phyloP scores from a whole-genome alignment of 2,797 vertebrate species.

The Phrynocephalus vlangalii region DNA sequence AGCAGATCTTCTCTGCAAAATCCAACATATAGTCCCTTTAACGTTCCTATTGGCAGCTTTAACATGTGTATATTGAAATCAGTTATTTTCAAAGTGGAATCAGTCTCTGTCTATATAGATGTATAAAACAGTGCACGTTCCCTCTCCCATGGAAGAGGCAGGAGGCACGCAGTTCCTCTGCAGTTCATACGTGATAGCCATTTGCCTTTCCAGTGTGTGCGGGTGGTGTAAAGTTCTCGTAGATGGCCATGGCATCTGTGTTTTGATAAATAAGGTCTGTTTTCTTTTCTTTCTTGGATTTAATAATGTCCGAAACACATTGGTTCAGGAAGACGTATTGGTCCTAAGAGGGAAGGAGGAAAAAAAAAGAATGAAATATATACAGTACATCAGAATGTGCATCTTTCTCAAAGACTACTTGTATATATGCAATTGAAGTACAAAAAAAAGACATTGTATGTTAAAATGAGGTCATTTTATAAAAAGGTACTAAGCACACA shows the following conservation, averaged over 20 bases:
- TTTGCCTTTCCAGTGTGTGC: conserved; percentile 75
- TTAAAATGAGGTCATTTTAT: not conserved
- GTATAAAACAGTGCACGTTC: conserved; percentile 34
- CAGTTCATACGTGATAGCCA: conserved; percentile 73
- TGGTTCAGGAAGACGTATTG: conserved; percentile 96
- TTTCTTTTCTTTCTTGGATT: conserved; percentile 88
- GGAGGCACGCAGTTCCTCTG: conserved; percentile 35
- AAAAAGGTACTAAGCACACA: not conserved
- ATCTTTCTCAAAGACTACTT: not conserved
- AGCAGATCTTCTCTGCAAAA: conserved; percentile 65
- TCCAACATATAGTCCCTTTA: conserved; percentile 31
- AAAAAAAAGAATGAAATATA: conserved; percentile 30
- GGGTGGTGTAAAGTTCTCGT: conserved; percentile 84
- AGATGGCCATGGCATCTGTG: conserved; percentile 86
- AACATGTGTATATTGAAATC: conserved; percentile 19
- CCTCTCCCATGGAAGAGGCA: conserved; percentile 28
- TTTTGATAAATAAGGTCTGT: conserved; percentile 92
- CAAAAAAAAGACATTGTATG: not conserved
- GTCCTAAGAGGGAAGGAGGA: conserved; percentile 79
- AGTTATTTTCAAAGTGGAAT: conserved; percentile 49
- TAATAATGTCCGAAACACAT: conserved; percentile 93
- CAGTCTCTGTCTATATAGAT: conserved; percentile 58
- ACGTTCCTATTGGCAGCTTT: conserved; percentile 45
- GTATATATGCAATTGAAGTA: no score
- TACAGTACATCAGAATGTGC: conserved; percentile 17